Percentiles rank a stretch among this genome's conserved stretches.
phyloP scores from a whole-genome alignment of 2,888 invertebrate species.

The Eulithis testata region DNA sequence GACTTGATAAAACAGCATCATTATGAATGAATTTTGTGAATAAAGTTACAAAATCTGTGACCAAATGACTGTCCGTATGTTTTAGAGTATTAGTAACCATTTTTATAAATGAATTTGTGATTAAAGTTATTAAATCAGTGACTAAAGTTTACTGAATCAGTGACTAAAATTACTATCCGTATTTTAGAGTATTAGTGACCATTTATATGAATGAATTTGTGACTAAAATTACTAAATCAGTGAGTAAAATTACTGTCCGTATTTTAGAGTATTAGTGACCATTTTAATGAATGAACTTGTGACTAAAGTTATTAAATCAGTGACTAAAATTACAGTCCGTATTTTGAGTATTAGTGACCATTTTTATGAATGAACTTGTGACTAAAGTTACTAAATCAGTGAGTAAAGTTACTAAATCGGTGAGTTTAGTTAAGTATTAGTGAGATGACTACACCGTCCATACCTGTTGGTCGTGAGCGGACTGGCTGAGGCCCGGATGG shows the following conservation, averaged over 20 bases:
- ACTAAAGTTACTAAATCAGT: neutral
- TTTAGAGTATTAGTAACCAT: neutral
- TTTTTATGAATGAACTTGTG: too few species aligned
- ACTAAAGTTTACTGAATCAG: too few species aligned
- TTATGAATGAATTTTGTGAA: neutral
- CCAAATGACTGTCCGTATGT: neutral
- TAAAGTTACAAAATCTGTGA: neutral
- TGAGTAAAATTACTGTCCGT: too few species aligned
- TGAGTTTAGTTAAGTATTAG: slow-evolving; percentile 3
- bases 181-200: too few species aligned
- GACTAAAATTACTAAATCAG: too few species aligned
- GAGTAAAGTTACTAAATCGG: neutral
- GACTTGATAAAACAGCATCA: neutral
- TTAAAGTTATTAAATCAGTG: too few species aligned
- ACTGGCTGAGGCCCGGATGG: slow-evolving; percentile 61
- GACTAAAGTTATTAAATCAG: neutral
- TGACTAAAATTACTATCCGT: too few species aligned
- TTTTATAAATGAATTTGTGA: too few species aligned
- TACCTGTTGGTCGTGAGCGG: slow-evolving; percentile 52
- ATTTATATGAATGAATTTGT: too few species aligned
- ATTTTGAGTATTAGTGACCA: neutral
- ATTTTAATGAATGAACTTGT: too few species aligned
- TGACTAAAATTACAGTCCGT: neutral
- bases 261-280: neutral
- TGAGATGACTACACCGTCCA: slow-evolving; percentile 5